Conservation (phyloP, 2,113 vertebrate genomes). For the Corythoichthys intestinalis region DNA sequence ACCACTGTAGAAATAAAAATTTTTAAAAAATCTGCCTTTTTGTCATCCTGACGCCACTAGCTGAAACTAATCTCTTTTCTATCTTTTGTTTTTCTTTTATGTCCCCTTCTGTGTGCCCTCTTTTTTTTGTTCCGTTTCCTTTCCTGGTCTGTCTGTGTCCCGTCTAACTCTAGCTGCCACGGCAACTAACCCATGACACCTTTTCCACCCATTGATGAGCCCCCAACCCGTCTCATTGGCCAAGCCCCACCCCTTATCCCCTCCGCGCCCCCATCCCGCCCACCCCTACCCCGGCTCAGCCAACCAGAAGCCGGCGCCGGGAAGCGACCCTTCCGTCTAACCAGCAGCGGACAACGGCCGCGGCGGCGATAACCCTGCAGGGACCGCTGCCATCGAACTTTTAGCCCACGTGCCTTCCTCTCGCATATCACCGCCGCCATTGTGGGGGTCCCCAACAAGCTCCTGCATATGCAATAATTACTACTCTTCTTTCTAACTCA, state of each 20-base stretch:
- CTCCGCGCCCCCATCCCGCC: not conserved
- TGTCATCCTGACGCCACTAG: constrained; percentile 99
- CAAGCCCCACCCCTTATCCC: constrained; percentile 67
- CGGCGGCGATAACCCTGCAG: constrained; percentile 55
- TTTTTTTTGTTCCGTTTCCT: constrained; percentile 64
- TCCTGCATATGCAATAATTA: constrained; percentile 84
- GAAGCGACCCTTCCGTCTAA: constrained; percentile 64
- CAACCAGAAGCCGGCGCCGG: constrained; percentile 64
- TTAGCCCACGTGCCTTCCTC: constrained; percentile 8
- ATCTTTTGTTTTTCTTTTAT: constrained; percentile 83
- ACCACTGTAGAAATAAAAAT: constrained; percentile 78
- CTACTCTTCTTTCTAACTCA: constrained; percentile 46
- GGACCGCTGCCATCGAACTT: constrained; percentile 46
- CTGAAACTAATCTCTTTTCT: constrained; percentile 99
- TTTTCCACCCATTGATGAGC: constrained; percentile 99
- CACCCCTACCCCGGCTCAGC: constrained; percentile 37
- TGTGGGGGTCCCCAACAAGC: constrained; percentile 32
- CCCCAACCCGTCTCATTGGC: constrained; percentile 97
- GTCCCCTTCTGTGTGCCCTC: constrained; percentile 65
- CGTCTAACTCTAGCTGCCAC: constrained; percentile 99
- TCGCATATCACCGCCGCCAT: not conserved
- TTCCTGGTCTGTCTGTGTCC: constrained; percentile 75
- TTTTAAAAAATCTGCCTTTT: constrained; percentile 87
- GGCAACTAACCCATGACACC: constrained; percentile 99
- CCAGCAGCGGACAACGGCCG: constrained; percentile 56